A percentile compares a stretch with the other conserved stretches of the same genome.
These are phyloP conservation scores for Chauna torquata DNA, from an alignment of 2,113 vertebrate genomes.

Conservation along the genomic window DNA sequence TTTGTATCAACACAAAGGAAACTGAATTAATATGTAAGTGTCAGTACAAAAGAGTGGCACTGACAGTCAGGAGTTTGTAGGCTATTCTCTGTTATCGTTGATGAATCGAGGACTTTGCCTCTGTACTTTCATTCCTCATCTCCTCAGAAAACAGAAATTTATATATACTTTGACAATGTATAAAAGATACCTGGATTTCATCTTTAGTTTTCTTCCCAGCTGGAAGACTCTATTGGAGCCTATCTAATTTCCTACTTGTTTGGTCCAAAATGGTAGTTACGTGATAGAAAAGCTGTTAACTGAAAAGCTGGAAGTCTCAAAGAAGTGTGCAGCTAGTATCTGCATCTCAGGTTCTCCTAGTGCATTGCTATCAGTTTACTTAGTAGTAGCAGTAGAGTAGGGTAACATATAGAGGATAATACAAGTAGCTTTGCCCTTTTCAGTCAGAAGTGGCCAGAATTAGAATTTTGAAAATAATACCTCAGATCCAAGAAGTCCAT, in stretches of 20 bases:
- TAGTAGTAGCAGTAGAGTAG: fast-evolving
- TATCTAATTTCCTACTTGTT: background rate
- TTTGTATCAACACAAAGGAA: background rate
- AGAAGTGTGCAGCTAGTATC: background rate
- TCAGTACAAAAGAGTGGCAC: background rate
- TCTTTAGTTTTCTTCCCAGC: background rate
- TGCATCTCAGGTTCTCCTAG: background rate
- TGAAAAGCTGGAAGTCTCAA: background rate
- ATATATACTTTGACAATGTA: background rate
- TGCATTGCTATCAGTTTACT: background rate
- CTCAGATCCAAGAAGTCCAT: background rate
- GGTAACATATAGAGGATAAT: background rate
- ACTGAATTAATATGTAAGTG: background rate
- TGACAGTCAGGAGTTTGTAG: background rate
- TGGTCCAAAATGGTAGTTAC: background rate
- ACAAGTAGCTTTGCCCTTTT: background rate
- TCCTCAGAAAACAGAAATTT: background rate
- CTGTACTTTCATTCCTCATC: background rate
- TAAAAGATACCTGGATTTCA: background rate
- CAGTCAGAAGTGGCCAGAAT: background rate
- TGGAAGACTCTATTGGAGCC: background rate
- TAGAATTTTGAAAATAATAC: background rate
- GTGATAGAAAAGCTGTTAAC: background rate
- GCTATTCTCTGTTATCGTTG: background rate
- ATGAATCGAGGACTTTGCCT: background rate